Evolutionary conservation across 2,797 vertebrate species (phyloP).

Genomic region (Coluber constrictor): DNA sequence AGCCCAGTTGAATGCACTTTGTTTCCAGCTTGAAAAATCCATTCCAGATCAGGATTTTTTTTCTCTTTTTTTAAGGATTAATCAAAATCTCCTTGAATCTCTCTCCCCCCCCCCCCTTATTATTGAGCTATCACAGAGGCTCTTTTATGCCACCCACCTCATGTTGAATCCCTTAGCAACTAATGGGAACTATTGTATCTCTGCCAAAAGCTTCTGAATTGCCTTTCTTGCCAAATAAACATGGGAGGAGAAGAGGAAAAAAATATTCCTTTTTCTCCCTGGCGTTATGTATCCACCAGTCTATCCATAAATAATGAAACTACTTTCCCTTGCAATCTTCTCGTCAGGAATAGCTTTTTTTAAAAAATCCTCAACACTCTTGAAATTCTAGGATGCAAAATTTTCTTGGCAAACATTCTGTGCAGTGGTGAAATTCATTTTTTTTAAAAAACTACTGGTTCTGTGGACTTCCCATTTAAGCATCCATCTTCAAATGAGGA

Average conservation of each 20-base stretch:
- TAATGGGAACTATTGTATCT: slow-evolving; percentile 52
- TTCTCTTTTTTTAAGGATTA: not conserved
- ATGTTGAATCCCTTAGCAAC: slow-evolving; percentile 63
- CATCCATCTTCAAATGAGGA: not conserved
- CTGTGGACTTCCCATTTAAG: too few species aligned
- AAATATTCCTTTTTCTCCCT: too few species aligned
- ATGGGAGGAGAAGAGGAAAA: not conserved
- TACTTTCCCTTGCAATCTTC: not conserved
- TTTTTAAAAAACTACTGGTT: too few species aligned
- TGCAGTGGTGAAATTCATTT: too few species aligned
- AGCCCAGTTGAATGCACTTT: slow-evolving; percentile 8
- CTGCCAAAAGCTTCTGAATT: slow-evolving; percentile 58
- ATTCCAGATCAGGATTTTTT: not conserved
- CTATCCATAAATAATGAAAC: not conserved
- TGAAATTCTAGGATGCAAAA: not conserved
- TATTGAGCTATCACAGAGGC: slow-evolving; percentile 42
- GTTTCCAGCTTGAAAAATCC: not conserved
- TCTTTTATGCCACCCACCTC: slow-evolving; percentile 50
- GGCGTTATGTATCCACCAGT: too few species aligned
- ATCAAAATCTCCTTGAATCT: not conserved
- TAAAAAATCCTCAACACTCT: not conserved
- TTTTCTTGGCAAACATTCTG: not conserved
- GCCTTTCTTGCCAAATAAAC: slow-evolving; percentile 48
- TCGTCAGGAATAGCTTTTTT: not conserved
- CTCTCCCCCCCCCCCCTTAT: not conserved